Percentiles rank a stretch among this genome's conserved stretches.
phyloP scores from a whole-genome alignment of 2,888 invertebrate species.

The Smittia sp. region DNA sequence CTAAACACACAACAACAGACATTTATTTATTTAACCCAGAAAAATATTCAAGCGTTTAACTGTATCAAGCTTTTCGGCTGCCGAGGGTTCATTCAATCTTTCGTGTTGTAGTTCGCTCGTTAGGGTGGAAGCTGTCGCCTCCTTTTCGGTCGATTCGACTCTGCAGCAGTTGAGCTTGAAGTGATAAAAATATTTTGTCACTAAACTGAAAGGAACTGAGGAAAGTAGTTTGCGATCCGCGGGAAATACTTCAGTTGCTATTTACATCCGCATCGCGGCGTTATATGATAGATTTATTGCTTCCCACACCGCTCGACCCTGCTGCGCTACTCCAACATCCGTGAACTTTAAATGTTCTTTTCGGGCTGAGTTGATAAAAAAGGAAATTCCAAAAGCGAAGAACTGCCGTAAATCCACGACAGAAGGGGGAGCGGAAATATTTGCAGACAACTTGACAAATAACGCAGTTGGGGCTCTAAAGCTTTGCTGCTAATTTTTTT shows the following conservation, averaged over 20 bases:
- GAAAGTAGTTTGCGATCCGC: slow-evolving; percentile 25
- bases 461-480: slow-evolving; percentile 28
- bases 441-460: slow-evolving; percentile 39
- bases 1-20: slow-evolving; percentile 36
- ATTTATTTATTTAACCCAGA: slow-evolving; percentile 39
- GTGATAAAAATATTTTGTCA: slow-evolving; percentile 22
- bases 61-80: slow-evolving; percentile 12
- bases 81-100: not conserved
- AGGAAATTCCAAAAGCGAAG: slow-evolving; percentile 5
- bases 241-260: slow-evolving; percentile 7
- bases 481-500: slow-evolving; percentile 13
- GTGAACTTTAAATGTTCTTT: slow-evolving; percentile 1
- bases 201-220: slow-evolving; percentile 28
- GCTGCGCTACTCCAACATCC: not conserved
- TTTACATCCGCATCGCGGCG: slow-evolving; percentile 15
- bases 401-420: slow-evolving; percentile 25
- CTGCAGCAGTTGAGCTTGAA: not conserved
- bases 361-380: slow-evolving; percentile 28
- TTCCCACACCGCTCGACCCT: not conserved
- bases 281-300: slow-evolving; percentile 38
- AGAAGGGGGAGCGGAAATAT: slow-evolving; percentile 26
- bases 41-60: not conserved
- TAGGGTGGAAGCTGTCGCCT: not conserved
- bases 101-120: not conserved
- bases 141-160: not conserved